Percentiles rank a stretch among this genome's conserved stretches.
These are phyloP conservation scores for Nothobranchius furzeri DNA, from an alignment of 2,113 vertebrate genomes.

Conservation along the genomic window DNA sequence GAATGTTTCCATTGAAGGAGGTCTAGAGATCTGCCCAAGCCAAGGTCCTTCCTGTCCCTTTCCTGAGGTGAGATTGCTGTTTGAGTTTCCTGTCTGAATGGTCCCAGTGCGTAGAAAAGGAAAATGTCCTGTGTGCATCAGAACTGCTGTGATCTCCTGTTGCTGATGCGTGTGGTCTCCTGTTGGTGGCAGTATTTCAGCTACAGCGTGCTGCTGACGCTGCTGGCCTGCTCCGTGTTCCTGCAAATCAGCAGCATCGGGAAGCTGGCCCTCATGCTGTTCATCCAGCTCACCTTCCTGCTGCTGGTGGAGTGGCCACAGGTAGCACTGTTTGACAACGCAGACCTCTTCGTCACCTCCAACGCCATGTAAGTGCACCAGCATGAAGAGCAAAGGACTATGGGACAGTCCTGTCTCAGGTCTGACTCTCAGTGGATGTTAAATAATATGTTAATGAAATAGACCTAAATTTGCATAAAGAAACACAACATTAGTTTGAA, in stretches of 20 bases:
- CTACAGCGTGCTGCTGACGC: slow-evolving; percentile 91
- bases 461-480: too few relatives aligned
- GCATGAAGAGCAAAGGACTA: neutral
- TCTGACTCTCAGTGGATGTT: too few relatives aligned
- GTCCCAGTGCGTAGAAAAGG: neutral
- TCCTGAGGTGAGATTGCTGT: slow-evolving; percentile 83
- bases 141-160: slow-evolving; percentile 12
- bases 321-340: slow-evolving; percentile 91
- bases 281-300: slow-evolving; percentile 89
- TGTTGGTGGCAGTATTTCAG: slow-evolving; percentile 86
- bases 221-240: slow-evolving; percentile 96
- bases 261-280: slow-evolving; percentile 91
- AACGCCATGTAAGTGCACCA: slow-evolving; percentile 89
- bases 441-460: too few relatives aligned
- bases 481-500: too few relatives aligned
- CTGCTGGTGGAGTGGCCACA: slow-evolving; percentile 91
- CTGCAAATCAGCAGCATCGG: slow-evolving; percentile 97
- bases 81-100: neutral
- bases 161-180: slow-evolving; percentile 4
- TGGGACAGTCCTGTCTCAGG: too few relatives aligned
- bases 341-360: slow-evolving; percentile 91
- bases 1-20: slow-evolving; percentile 84
- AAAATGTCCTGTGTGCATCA: slow-evolving; percentile 46
- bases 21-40: slow-evolving; percentile 81
- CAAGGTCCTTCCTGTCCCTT: slow-evolving; percentile 86